These are phyloP conservation scores for Prinia subflava DNA, from an alignment of 2,113 vertebrate genomes.

Conservation along the genomic window DNA sequence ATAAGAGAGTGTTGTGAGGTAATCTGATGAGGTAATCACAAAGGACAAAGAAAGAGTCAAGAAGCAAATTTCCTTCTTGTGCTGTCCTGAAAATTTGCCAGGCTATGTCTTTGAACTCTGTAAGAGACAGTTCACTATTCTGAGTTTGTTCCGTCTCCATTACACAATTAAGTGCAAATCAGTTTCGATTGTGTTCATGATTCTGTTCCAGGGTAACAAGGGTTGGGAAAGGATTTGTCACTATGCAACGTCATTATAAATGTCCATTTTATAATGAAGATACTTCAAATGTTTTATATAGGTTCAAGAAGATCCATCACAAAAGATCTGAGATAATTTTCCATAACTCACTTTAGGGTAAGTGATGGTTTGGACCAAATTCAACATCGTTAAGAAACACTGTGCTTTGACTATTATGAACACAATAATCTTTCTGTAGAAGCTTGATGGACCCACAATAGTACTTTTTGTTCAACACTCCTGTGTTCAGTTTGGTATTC, in stretches of 20 bases:
- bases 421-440: slow-evolving; percentile 54
- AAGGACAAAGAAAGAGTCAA: background rate
- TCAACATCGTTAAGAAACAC: background rate
- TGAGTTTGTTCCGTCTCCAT: background rate
- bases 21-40: slow-evolving; percentile 1
- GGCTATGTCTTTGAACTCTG: background rate
- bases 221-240: background rate
- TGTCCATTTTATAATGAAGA: background rate
- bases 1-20: background rate
- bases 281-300: background rate
- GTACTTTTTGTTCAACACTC: slow-evolving; percentile 15
- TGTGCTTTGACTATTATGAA: background rate
- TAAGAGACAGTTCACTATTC: background rate
- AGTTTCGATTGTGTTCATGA: background rate
- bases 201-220: background rate
- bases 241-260: background rate
- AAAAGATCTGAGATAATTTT: slow-evolving; percentile 26
- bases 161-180: background rate
- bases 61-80: background rate
- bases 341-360: background rate
- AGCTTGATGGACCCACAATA: background rate
- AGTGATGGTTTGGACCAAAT: slow-evolving; percentile 9
- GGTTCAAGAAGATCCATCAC: background rate
- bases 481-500: slow-evolving; percentile 13
- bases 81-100: background rate